phyloP scores from a whole-genome alignment of 1,140 invertebrate genomes.

The Apis florea region DNA sequence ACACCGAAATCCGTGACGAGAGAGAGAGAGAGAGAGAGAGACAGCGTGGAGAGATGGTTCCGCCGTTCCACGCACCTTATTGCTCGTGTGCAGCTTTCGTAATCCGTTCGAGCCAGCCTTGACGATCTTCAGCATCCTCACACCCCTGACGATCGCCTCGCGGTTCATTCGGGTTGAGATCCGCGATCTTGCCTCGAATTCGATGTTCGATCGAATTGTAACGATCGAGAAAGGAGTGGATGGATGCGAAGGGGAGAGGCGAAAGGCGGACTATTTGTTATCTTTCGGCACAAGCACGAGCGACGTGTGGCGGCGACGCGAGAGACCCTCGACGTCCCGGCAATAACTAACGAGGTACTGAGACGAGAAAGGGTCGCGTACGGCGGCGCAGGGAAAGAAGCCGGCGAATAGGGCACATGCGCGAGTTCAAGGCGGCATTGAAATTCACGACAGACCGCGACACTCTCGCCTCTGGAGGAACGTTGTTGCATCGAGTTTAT shows the following conservation, averaged over 20 bases:
- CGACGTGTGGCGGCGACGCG: constrained; percentile 2
- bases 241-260: no score
- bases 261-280: no score
- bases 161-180: background rate
- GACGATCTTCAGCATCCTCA: constrained; percentile 61
- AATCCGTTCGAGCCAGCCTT: constrained; percentile 54
- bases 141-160: constrained; percentile 21
- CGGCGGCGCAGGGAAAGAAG: constrained; percentile 19
- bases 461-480: background rate
- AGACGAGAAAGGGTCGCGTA: constrained; percentile 34
- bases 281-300: background rate
- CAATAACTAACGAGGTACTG: constrained; percentile 63
- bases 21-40: no score
- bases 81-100: constrained; percentile 59
- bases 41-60: no score
- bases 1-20: no score
- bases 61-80: constrained; percentile 50
- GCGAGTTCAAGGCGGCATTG: constrained; percentile 39
- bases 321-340: constrained; percentile 61
- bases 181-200: no score
- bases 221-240: no score
- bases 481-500: background rate
- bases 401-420: constrained; percentile 65
- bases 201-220: no score
- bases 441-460: background rate